phyloP scores from a whole-genome alignment of 64 coral and sea anemone genomes.

The Dendrophyllia cribrosa region DNA sequence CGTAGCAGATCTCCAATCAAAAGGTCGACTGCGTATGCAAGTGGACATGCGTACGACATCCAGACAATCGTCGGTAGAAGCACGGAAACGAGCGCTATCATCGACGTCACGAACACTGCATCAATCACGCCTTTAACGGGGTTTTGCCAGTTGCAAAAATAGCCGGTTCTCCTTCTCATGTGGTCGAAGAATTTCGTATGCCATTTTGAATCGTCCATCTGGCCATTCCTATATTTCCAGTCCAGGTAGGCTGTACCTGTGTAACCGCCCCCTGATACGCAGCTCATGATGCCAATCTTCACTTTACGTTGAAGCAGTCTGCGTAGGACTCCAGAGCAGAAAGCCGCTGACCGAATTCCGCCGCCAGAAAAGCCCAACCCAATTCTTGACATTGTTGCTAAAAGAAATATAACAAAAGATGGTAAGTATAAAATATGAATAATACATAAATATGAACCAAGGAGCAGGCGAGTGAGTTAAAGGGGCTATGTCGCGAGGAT shows the following conservation, averaged over 20 bases:
- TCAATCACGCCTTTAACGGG: conserved; percentile 42
- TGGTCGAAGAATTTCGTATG: conserved; percentile 70
- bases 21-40: conserved; percentile 41
- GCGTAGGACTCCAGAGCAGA: conserved; percentile 70
- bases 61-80: conserved; percentile 42
- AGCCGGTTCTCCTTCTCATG: conserved; percentile 54
- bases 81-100: conserved; percentile 30
- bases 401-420: too few species aligned
- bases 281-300: conserved; percentile 64
- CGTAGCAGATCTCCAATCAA: conserved; percentile 47
- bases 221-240: conserved; percentile 69
- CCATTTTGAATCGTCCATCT: conserved; percentile 53
- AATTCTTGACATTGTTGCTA: background rate
- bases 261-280: conserved; percentile 67
- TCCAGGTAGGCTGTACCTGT: conserved; percentile 68
- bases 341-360: conserved; percentile 69
- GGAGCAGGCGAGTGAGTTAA: too few species aligned
- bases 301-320: conserved; percentile 38
- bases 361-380: conserved; percentile 76
- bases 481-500: too few species aligned
- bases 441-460: too few species aligned
- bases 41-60: conserved; percentile 17
- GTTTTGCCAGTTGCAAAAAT: conserved; percentile 37
- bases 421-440: too few species aligned
- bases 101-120: background rate